Percentiles rank a stretch among this genome's conserved stretches.
Evolutionary conservation across 2,797 vertebrate species (phyloP).

Genomic region (Acanthopagrus latus): DNA sequence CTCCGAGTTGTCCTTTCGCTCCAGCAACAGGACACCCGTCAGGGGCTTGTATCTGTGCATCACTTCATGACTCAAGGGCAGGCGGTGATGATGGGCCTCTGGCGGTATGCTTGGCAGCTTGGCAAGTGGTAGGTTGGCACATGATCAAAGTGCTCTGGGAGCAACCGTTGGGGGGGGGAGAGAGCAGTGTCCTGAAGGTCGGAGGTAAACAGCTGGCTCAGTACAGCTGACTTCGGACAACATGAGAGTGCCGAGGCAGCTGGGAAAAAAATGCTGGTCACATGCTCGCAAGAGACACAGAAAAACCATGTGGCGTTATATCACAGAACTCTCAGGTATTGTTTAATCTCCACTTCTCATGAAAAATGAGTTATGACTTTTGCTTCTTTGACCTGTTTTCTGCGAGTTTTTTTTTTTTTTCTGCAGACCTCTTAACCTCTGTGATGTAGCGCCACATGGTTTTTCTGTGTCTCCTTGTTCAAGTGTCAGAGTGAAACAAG

Average conservation of each 20-base stretch:
- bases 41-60: conserved; percentile 31
- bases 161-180: conserved; percentile 2
- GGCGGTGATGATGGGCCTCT: conserved; percentile 41
- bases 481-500: too few species aligned
- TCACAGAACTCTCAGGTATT: too few species aligned
- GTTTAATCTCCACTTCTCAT: too few species aligned
- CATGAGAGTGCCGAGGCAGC: conserved; percentile 9
- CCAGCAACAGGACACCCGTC: conserved; percentile 58
- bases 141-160: conserved; percentile 54
- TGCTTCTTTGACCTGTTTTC: too few species aligned
- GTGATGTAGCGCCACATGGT: too few species aligned
- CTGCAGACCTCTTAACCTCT: too few species aligned
- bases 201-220: conserved; percentile 61
- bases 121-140: conserved; percentile 57
- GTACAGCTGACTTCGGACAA: conserved; percentile 38
- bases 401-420: too few species aligned
- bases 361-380: too few species aligned
- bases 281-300: too few species aligned
- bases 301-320: too few species aligned
- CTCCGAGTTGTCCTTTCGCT: conserved; percentile 42
- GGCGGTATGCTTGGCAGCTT: conserved; percentile 56
- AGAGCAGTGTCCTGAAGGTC: conserved; percentile 60
- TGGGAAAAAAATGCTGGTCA: conserved; percentile 4
- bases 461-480: too few species aligned
- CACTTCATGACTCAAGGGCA: conserved; percentile 54